Conservation (phyloP, 2,797 vertebrate species). For the Apodemus agrarius region DNA sequence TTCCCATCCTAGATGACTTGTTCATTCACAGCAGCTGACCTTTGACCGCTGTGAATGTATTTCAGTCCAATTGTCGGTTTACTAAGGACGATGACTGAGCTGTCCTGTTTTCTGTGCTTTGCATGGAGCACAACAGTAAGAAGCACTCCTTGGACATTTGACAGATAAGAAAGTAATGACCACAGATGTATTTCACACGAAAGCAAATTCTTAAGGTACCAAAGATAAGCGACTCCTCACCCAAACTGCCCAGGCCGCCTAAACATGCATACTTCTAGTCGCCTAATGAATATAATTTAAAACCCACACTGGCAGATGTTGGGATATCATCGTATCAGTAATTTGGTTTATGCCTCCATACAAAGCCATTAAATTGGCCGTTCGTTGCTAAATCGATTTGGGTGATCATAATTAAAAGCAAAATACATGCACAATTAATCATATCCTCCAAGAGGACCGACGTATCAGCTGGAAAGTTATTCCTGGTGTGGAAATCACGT, state of each 20-base stretch:
- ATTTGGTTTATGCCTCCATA: conserved; percentile 34
- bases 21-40: background rate
- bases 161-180: background rate
- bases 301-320: background rate
- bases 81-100: background rate
- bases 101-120: background rate
- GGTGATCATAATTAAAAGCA: conserved; percentile 17
- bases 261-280: background rate
- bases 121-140: background rate
- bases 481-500: background rate
- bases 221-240: conserved; percentile 8
- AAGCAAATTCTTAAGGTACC: conserved; percentile 42
- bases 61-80: background rate
- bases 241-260: background rate
- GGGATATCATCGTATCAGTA: background rate
- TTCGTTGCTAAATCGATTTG: conserved; percentile 31
- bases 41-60: background rate
- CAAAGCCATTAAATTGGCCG: conserved; percentile 24
- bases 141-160: background rate
- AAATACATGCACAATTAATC: conserved; percentile 11
- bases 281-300: background rate
- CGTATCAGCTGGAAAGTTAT: background rate
- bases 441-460: background rate
- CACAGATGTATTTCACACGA: background rate
- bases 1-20: background rate